phyloP scores from a whole-genome alignment of 2,113 vertebrate species.

The Oryzias curvinotus region DNA sequence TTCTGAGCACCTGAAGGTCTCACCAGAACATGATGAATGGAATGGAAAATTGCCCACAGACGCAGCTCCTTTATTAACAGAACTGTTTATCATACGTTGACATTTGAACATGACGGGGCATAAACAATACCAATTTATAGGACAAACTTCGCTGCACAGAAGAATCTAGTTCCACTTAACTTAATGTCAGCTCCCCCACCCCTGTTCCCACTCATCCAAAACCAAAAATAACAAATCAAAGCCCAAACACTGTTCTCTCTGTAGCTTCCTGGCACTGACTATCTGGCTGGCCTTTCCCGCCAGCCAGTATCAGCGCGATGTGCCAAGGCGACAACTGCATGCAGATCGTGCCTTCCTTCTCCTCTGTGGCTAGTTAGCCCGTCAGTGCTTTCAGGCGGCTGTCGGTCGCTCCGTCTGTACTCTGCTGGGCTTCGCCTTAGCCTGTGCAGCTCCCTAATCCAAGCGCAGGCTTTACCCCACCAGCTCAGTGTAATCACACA shows the following conservation, averaged over 20 bases:
- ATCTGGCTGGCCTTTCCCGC: slow-evolving; percentile 73
- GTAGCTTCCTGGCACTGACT: slow-evolving; percentile 56
- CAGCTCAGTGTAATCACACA: slow-evolving; percentile 78
- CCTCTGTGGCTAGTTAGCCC: slow-evolving; percentile 62
- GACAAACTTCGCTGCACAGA: slow-evolving; percentile 54
- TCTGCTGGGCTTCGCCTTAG: slow-evolving; percentile 65
- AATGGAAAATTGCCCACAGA: not conserved
- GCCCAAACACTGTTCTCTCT: slow-evolving; percentile 54
- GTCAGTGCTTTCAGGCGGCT: slow-evolving; percentile 33
- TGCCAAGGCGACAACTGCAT: slow-evolving; percentile 66
- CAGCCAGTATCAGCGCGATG: slow-evolving; percentile 65
- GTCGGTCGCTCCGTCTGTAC: slow-evolving; percentile 54
- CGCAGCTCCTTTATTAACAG: slow-evolving; percentile 10
- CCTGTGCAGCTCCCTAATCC: slow-evolving; percentile 70
- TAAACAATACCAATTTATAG: slow-evolving; percentile 50
- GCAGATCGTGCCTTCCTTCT: slow-evolving; percentile 41
- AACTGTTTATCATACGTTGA: slow-evolving; percentile 24
- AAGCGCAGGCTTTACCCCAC: slow-evolving; percentile 64
- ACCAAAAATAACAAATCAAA: slow-evolving; percentile 68
- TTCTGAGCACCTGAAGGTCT: not conserved
- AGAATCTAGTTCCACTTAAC: slow-evolving; percentile 61
- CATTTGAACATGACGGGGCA: slow-evolving; percentile 45
- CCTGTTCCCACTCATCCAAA: slow-evolving; percentile 56
- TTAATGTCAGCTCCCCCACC: slow-evolving; percentile 57
- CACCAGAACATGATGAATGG: not conserved